A percentile compares a stretch with the other conserved stretches of the same genome.
Conservation (phyloP, 2,888 invertebrate species). For the Hypolimnas misippus region DNA sequence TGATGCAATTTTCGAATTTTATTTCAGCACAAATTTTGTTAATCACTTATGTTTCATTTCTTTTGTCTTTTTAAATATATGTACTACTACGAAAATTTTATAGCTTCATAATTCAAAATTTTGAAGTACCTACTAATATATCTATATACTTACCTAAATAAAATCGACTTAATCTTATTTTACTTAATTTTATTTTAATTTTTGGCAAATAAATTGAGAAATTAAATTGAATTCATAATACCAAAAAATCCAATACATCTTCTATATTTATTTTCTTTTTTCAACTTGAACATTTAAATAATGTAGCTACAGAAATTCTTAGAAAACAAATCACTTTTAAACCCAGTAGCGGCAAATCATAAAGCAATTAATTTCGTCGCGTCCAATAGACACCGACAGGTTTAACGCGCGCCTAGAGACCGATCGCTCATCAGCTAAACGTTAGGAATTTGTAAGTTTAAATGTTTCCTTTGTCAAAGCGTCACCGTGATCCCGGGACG, state of each 20-base stretch:
- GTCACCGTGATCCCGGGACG: constrained; percentile 48
- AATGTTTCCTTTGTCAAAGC: constrained; percentile 59
- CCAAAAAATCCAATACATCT: too few relatives aligned
- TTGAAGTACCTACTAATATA: too few relatives aligned
- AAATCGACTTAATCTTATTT: too few relatives aligned
- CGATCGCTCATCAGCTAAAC: constrained; percentile 67
- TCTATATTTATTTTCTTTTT: too few relatives aligned
- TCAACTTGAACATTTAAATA: not conserved
- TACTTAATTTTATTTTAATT: too few relatives aligned
- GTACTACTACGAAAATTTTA: too few relatives aligned
- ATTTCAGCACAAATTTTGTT: constrained; percentile 2
- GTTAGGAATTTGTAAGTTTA: constrained; percentile 61
- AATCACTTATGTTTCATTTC: too few relatives aligned
- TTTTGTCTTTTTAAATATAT: too few relatives aligned
- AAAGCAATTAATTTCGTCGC: constrained; percentile 45
- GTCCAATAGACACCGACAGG: constrained; percentile 41
- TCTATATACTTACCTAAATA: too few relatives aligned
- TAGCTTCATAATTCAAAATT: too few relatives aligned
- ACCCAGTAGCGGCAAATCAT: constrained; percentile 38
- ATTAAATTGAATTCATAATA: too few relatives aligned
- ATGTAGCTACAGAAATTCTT: constrained; percentile 19
- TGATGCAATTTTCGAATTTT: not conserved
- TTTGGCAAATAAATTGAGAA: too few relatives aligned
- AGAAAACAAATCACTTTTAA: constrained; percentile 20
- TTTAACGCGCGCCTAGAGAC: constrained; percentile 58